Percentiles rank a stretch among this genome's conserved stretches.
Evolutionary conservation across 2,797 vertebrate species (phyloP).

Genomic region (Schizothorax lantsangensis): DNA sequence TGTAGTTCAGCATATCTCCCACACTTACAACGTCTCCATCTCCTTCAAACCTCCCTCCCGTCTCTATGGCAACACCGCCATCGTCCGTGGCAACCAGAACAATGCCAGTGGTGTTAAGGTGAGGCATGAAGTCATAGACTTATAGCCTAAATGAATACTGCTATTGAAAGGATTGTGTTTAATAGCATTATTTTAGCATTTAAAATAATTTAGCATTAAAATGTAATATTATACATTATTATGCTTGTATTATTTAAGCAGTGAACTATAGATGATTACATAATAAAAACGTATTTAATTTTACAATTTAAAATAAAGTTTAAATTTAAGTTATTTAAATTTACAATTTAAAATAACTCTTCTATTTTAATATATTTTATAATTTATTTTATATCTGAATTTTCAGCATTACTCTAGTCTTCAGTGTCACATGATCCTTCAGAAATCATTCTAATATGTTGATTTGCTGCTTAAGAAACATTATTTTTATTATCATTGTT

Average conservation of each 20-base stretch:
- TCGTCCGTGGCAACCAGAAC: conserved; percentile 95
- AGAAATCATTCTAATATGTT: background rate
- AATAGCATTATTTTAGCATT: background rate
- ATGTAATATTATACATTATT: background rate
- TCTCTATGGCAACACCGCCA: conserved; percentile 93
- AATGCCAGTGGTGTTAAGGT: conserved; percentile 94
- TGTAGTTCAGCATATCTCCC: conserved; percentile 93
- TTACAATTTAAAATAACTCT: too few relatives aligned
- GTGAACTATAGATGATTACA: background rate
- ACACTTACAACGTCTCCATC: conserved; percentile 93
- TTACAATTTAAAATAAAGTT: background rate
- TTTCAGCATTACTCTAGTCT: background rate
- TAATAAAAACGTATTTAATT: background rate
- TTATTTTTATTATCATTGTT: background rate
- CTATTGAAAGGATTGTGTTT: background rate
- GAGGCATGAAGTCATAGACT: conserved; percentile 32
- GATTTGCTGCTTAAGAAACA: background rate
- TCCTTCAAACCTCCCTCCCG: conserved; percentile 96
- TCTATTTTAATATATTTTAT: background rate
- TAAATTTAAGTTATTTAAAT: too few relatives aligned
- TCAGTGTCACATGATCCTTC: background rate
- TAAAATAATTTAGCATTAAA: too few relatives aligned
- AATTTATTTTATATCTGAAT: background rate
- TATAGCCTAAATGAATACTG: background rate
- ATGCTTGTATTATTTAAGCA: background rate